phyloP scores from a whole-genome alignment of 2,113 vertebrate species.

The Rhinopithecus roxellana region DNA sequence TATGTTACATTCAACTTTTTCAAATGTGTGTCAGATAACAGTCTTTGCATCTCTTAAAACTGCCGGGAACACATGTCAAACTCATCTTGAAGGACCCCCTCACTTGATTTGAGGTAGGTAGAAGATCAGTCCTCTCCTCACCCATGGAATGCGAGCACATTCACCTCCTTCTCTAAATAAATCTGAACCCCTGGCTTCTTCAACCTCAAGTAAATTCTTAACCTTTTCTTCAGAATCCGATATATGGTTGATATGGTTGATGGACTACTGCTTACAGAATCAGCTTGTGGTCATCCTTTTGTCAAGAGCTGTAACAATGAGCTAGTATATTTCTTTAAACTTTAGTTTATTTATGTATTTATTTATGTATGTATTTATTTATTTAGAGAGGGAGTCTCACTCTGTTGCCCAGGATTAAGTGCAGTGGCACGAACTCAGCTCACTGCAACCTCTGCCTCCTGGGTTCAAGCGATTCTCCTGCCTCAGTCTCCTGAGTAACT shows the following conservation, averaged over 20 bases:
- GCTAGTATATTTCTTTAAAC: background rate
- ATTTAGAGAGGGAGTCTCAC: too few species aligned
- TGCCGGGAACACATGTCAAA: background rate
- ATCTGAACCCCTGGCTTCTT: background rate
- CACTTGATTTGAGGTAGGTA: slow-evolving; percentile 1
- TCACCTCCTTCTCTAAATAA: background rate
- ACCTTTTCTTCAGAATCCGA: background rate
- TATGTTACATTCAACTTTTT: background rate
- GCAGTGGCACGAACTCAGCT: too few species aligned
- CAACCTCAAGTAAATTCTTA: background rate
- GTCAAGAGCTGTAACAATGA: background rate
- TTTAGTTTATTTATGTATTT: background rate
- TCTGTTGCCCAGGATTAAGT: too few species aligned
- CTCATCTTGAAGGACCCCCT: background rate
- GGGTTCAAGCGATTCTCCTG: too few species aligned
- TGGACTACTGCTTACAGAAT: background rate
- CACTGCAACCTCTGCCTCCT: too few species aligned
- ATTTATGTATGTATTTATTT: background rate
- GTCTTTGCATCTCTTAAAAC: background rate
- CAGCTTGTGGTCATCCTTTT: background rate
- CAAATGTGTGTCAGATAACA: background rate
- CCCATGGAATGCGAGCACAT: background rate
- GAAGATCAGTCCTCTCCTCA: background rate
- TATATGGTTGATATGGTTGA: background rate
- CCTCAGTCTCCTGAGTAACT: too few species aligned